Evolutionary conservation across 2,113 vertebrate genomes (phyloP).

Genomic region (Prionailurus viverrinus): DNA sequence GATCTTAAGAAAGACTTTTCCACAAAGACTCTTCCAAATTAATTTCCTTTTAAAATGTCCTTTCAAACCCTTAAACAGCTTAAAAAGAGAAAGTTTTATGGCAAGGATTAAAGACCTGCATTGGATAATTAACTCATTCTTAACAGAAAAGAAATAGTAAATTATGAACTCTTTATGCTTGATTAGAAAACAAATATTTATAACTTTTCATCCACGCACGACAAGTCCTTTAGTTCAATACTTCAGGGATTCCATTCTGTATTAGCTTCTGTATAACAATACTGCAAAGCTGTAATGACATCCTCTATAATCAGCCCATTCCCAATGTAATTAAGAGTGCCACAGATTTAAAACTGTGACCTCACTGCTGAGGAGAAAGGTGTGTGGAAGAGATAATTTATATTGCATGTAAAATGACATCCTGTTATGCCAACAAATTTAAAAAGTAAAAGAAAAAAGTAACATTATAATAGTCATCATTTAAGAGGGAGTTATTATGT

Average conservation of each 20-base stretch:
- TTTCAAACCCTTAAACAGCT: slow-evolving; percentile 57
- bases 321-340: slow-evolving; percentile 67
- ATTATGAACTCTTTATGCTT: slow-evolving; percentile 26
- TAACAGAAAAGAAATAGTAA: slow-evolving; percentile 54
- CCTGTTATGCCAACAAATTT: slow-evolving; percentile 46
- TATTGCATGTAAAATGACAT: slow-evolving; percentile 45
- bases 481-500: slow-evolving; percentile 38
- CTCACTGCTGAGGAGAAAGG: slow-evolving; percentile 44
- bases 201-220: slow-evolving; percentile 41
- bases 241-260: slow-evolving; percentile 62
- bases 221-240: slow-evolving; percentile 45
- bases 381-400: slow-evolving; percentile 46
- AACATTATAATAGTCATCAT: slow-evolving; percentile 9
- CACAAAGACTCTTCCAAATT: slow-evolving; percentile 49
- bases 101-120: slow-evolving; percentile 48
- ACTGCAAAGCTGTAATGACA: slow-evolving; percentile 66
- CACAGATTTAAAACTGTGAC: slow-evolving; percentile 68
- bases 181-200: slow-evolving; percentile 63
- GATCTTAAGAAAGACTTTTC: slow-evolving; percentile 55
- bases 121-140: slow-evolving; percentile 61
- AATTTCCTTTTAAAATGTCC: slow-evolving; percentile 61
- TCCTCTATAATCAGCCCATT: slow-evolving; percentile 68
- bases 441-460: slow-evolving; percentile 50
- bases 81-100: slow-evolving; percentile 59
- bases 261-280: slow-evolving; percentile 72